Evolutionary conservation across 2,797 vertebrate species (phyloP), one percentile per base, ranked within the genome.

Genomic region (Monodelphis domestica): DNA sequence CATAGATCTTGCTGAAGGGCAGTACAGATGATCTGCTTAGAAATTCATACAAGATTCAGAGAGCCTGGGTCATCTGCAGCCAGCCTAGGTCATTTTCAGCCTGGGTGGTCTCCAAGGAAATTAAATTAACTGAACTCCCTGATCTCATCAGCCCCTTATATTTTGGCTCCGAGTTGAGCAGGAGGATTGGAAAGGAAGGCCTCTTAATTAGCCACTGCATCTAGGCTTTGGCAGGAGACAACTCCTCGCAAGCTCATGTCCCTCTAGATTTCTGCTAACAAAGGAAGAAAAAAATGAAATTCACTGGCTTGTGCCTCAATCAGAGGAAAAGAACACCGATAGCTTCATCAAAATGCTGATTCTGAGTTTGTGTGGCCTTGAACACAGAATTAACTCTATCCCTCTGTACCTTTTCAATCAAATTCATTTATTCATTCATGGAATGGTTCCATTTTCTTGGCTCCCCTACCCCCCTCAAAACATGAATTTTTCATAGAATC

Each of bases 1-100:
- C 88, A 92, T 96, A 94, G 96, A 94, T 96, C 93, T 95, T 94
- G 90, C 88, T 96, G 94, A 90, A 95, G 93, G 95, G 78, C 87
- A 51, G 21, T 0, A 3, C 24, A 91, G 87, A 91, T 55, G 55
- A 93, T 95, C 70, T 88, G 70, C 45, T 84, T 24, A 84, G 70
- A 63, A 52, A 55, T 95, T 96, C 91, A 94, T 95, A 53, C 91
- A 94, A 92, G 93, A 94, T 96, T 96, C 95, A 93, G 93, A 90
- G 91, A 90, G 89, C 91, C 53, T 33, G 51, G 89, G 91, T 55
- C 94, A 90, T 93, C 93, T 95, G 91, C 70, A 90, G 90, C 90
- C 70, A 90, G 90, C 90, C 53, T 26, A 45, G 87, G 91, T 45
- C 94, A 89, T 94, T 95, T 96, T 93, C 78, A 93, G 89, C 78